Evolutionary conservation across 2,888 invertebrate species (phyloP).

Genomic region (Leucoma salicis): DNA sequence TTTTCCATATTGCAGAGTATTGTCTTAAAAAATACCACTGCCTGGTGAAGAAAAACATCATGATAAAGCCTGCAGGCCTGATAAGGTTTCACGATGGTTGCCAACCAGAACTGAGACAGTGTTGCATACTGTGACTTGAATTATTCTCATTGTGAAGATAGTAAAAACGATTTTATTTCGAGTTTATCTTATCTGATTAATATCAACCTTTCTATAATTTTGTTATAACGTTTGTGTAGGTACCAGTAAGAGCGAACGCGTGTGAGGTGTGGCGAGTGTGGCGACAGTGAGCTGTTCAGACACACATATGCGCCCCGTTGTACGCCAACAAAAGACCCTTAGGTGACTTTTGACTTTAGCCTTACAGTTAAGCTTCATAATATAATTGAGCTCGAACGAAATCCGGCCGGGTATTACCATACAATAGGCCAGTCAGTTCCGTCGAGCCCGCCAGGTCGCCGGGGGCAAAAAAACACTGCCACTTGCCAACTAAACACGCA

Average conservation of each 20-base stretch:
- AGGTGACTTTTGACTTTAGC: conserved; percentile 80
- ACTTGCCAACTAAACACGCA: conserved; percentile 44
- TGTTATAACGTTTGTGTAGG: too few relatives aligned
- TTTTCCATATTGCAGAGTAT: too few relatives aligned
- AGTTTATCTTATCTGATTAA: too few relatives aligned
- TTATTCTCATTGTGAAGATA: too few relatives aligned
- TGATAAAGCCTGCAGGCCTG: too few relatives aligned
- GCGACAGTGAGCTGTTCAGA: conserved; percentile 31
- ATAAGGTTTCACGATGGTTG: too few relatives aligned
- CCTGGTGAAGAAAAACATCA: too few relatives aligned
- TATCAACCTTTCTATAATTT: too few relatives aligned
- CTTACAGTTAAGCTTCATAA: conserved; percentile 77
- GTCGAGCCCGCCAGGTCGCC: conserved; percentile 76
- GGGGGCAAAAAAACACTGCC: conserved; percentile 79
- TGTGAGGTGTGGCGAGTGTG: conserved; percentile 20
- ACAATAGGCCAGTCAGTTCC: conserved; percentile 79
- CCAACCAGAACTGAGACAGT: too few relatives aligned
- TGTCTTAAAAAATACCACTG: too few relatives aligned
- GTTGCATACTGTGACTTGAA: too few relatives aligned
- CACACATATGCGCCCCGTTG: conserved; percentile 42
- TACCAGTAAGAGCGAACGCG: conserved; percentile 16
- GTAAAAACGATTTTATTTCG: too few relatives aligned
- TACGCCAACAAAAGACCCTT: conserved; percentile 60
- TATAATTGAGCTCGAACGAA: conserved; percentile 81
- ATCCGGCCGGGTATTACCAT: conserved; percentile 80